Conservation (phyloP, 2,888 invertebrate genomes). For the Pilophorus perplexus region DNA sequence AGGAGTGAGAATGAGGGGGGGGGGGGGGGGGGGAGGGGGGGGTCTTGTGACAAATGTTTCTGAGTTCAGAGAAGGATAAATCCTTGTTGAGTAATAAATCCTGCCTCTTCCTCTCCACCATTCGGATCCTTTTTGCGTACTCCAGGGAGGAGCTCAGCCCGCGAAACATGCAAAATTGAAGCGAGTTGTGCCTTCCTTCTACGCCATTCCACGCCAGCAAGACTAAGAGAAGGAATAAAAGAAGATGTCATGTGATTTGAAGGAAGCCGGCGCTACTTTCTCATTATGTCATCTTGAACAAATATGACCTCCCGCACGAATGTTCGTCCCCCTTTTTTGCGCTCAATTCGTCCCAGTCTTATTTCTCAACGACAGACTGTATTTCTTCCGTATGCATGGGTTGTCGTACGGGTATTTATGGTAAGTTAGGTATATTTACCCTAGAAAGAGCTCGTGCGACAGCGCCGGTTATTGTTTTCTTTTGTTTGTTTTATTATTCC, state of each 20-base stretch:
- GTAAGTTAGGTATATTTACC: too few species aligned
- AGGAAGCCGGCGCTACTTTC: slow-evolving; percentile 26
- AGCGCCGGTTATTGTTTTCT: too few species aligned
- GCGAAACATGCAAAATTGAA: slow-evolving; percentile 33
- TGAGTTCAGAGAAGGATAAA: slow-evolving; percentile 39
- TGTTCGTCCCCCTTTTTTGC: not conserved
- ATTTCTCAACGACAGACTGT: too few species aligned
- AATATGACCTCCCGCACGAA: slow-evolving; percentile 25
- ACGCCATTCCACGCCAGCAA: too few species aligned
- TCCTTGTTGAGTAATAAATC: slow-evolving; percentile 41
- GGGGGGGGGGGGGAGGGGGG: too few species aligned
- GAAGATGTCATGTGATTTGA: slow-evolving; percentile 29
- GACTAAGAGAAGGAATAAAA: slow-evolving; percentile 7
- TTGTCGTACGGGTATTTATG: too few species aligned
- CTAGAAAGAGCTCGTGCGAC: too few species aligned
- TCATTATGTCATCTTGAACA: slow-evolving; percentile 35
- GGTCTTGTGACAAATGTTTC: slow-evolving; percentile 37
- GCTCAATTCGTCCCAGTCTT: slow-evolving; percentile 3
- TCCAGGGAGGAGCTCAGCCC: not conserved
- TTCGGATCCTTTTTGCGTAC: too few species aligned
- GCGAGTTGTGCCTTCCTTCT: not conserved
- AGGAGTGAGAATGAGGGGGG: too few species aligned
- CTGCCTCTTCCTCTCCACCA: slow-evolving; percentile 10
- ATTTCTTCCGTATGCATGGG: too few species aligned
- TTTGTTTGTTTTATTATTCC: too few species aligned